Base-by-base conservation (phyloP, 2,797 vertebrate genomes). In the Scolopax rusticola region DNA sequence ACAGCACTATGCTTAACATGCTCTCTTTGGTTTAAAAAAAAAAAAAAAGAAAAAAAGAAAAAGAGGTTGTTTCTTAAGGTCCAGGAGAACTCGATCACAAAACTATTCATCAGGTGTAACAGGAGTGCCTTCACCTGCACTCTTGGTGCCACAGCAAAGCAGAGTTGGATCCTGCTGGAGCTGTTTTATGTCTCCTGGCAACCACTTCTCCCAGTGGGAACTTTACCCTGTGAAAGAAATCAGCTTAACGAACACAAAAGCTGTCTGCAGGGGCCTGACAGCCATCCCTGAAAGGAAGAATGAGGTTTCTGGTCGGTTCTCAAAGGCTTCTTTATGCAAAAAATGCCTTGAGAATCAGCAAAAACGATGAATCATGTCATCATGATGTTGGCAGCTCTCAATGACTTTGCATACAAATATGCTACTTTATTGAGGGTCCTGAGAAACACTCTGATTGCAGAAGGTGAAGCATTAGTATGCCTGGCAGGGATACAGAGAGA, bases 151-250 rank as follows among this genome's bases (percentile, higher is more conserved):
- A 75, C 87, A 84, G 75, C 13, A 41, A 86, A 89, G 77, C 20
- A 8, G 47, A 61, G 60, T 20, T 67, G 74, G 75, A 80, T 86
- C 96, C 92, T 53, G 83, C 80, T 82, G 57, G 84, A 83, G 59
- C 71, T 59, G 61, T 69, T 86, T 32, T 83, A 87, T 8, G 95
- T 98, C 91, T 96, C 98, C 97, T 97, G 98, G 98, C 98, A 98
- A 98, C 98, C 86, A 73, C 80, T 74, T 87, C 75, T 70, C 90
- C 69, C 92, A 94, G 89, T 96, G 84, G 95, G 95, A 97, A 95
- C 87, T 91, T 96, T 84, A 90, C 81, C 80, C 82, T 57, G 79
- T 87, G 87, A 96, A 97, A 97, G 94, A 97, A 97, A 97, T 75
- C 76, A 24, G 94, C 97, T 97, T 92, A 95, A 75, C 56, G 78